These are phyloP conservation scores for Shinisaurus crocodilurus DNA, from an alignment of 2,113 vertebrate genomes.

Conservation along the genomic window DNA sequence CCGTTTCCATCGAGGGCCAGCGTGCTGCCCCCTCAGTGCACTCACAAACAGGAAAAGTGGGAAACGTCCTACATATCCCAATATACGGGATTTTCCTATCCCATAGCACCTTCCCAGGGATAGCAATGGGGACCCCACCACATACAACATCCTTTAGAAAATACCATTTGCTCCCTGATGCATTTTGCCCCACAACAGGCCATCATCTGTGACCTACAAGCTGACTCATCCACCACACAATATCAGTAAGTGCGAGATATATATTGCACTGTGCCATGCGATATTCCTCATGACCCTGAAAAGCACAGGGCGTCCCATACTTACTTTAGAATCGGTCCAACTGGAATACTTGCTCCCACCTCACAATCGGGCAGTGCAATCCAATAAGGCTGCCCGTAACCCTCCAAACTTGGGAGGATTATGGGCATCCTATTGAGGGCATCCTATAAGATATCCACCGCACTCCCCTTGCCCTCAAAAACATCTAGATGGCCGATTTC, in stretches of 20 bases:
- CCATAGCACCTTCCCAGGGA: background rate
- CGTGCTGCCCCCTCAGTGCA: no score
- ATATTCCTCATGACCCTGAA: background rate
- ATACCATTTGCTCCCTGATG: background rate
- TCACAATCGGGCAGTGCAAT: no score
- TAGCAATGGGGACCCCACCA: no score
- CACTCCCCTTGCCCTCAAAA: no score
- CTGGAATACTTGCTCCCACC: background rate
- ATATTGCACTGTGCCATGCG: background rate
- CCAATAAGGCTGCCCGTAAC: no score
- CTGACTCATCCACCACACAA: background rate
- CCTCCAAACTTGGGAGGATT: no score
- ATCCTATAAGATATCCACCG: no score
- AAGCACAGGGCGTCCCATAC: background rate
- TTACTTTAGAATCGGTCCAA: no score
- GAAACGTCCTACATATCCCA: no score
- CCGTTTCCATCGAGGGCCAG: background rate
- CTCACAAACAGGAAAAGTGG: background rate
- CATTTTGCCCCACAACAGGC: background rate
- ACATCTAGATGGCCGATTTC: no score
- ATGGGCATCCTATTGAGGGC: no score
- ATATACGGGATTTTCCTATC: background rate
- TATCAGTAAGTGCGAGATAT: background rate
- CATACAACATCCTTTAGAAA: background rate
- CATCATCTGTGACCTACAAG: background rate